phyloP scores from a whole-genome alignment of 2,113 vertebrate species.

The Nibea albiflora region DNA sequence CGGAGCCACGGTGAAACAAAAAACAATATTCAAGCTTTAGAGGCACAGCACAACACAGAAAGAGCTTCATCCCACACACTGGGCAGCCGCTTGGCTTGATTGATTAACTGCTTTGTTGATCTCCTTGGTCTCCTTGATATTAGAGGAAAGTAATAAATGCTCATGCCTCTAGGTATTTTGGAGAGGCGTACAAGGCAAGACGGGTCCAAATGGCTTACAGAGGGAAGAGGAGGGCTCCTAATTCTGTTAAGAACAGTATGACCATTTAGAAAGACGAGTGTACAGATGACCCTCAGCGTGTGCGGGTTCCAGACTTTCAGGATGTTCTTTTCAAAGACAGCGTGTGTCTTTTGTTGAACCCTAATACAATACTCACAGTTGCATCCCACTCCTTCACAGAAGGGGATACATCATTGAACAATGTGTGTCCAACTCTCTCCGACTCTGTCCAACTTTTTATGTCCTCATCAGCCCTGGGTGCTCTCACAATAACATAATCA shows the following conservation, averaged over 20 bases:
- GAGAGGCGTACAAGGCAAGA: constrained; percentile 17
- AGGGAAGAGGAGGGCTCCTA: constrained; percentile 14
- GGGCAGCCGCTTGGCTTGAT: constrained; percentile 61
- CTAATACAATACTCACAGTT: not conserved
- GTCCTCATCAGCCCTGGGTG: not conserved
- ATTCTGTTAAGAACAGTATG: constrained; percentile 12
- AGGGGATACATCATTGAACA: not conserved
- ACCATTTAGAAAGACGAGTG: constrained; percentile 6
- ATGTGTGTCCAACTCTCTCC: not conserved
- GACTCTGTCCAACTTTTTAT: not conserved
- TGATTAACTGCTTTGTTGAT: constrained; percentile 72
- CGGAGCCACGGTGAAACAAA: constrained; percentile 29
- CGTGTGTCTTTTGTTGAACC: constrained; percentile 1
- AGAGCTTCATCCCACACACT: constrained; percentile 51
- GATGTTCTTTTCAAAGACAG: constrained; percentile 10
- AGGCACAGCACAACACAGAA: constrained; percentile 41
- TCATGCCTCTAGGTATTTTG: constrained; percentile 54
- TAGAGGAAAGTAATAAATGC: constrained; percentile 73
- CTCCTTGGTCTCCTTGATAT: constrained; percentile 65
- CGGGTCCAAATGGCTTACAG: constrained; percentile 52
- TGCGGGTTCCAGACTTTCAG: constrained; percentile 6
- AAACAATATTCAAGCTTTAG: constrained; percentile 53
- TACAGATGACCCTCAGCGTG: constrained; percentile 2
- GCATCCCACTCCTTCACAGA: not conserved
- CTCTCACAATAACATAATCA: not conserved